Percentiles rank a stretch among this genome's conserved stretches.
Evolutionary conservation across 1,140 invertebrate genomes (phyloP).

Genomic region (Luehdorfia chinensis): DNA sequence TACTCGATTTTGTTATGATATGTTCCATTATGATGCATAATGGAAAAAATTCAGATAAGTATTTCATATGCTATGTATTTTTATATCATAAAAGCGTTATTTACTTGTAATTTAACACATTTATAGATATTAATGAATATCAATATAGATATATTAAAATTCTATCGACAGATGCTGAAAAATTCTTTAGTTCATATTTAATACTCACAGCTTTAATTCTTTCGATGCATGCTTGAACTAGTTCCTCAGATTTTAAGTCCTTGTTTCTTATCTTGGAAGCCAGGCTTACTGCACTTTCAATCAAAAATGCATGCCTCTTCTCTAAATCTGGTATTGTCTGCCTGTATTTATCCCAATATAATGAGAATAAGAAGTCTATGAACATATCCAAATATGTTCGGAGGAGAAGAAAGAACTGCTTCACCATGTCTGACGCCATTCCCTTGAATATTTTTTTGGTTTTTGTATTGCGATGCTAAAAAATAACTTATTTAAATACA

Average conservation of each 20-base stretch:
- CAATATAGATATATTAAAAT: no score
- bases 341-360: conserved; percentile 78
- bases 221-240: conserved; percentile 86
- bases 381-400: conserved; percentile 45
- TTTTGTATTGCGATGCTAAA: conserved; percentile 42
- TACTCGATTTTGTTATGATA: no score
- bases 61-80: no score
- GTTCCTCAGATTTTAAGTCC: conserved; percentile 81
- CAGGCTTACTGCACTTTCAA: conserved; percentile 81
- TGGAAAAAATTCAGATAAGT: no score
- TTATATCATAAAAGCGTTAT: no score
- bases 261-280: conserved; percentile 82
- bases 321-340: conserved; percentile 77
- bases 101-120: no score
- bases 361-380: conserved; percentile 52
- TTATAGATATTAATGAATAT: no score
- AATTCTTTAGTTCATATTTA: no score
- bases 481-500: neutral
- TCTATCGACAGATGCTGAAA: no score
- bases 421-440: conserved; percentile 45
- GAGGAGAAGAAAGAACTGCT: conserved; percentile 41
- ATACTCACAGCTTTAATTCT: conserved; percentile 84
- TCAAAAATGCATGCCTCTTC: conserved; percentile 78
- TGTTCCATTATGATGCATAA: no score
- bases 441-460: conserved; percentile 50